Percentiles rank a stretch among this genome's conserved stretches.
phyloP scores from a whole-genome alignment of 2,797 vertebrate genomes.

The Botia almorhae region DNA sequence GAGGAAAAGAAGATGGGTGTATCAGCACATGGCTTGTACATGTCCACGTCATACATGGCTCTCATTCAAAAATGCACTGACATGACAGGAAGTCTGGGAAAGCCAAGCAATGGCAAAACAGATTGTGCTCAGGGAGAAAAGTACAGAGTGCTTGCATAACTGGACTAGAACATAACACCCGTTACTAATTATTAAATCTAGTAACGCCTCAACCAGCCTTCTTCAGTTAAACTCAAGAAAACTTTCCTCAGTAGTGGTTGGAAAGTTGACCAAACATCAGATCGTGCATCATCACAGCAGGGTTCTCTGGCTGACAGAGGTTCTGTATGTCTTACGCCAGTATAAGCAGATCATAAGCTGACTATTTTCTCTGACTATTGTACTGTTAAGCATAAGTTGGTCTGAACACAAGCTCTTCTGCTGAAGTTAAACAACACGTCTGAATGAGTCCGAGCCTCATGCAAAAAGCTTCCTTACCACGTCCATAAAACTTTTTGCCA shows the following conservation, averaged over 20 bases:
- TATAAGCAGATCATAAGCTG: background rate
- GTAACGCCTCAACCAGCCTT: background rate
- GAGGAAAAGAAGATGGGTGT: constrained; percentile 20
- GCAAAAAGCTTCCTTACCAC: constrained; percentile 80
- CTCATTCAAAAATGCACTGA: background rate
- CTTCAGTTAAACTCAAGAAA: background rate
- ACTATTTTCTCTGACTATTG: background rate
- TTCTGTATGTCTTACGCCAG: background rate
- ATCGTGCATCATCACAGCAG: constrained; percentile 18
- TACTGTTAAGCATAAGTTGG: background rate
- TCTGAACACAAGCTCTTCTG: background rate
- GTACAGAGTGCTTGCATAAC: background rate
- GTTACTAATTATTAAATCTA: no score
- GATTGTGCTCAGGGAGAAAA: background rate
- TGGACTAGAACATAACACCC: background rate
- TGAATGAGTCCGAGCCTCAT: background rate
- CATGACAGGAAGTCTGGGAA: constrained; percentile 15
- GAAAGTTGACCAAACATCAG: background rate
- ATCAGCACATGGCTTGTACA: constrained; percentile 19
- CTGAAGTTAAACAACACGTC: constrained; percentile 16
- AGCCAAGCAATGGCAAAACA: constrained; percentile 4
- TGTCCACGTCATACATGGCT: constrained; percentile 39
- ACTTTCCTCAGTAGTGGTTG: background rate
- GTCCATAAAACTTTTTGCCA: constrained; percentile 96
- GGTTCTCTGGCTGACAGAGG: background rate